Percentiles rank a stretch among this genome's conserved stretches.
Conservation (phyloP, 2,797 vertebrate species). For the Linurgus olivaceus region DNA sequence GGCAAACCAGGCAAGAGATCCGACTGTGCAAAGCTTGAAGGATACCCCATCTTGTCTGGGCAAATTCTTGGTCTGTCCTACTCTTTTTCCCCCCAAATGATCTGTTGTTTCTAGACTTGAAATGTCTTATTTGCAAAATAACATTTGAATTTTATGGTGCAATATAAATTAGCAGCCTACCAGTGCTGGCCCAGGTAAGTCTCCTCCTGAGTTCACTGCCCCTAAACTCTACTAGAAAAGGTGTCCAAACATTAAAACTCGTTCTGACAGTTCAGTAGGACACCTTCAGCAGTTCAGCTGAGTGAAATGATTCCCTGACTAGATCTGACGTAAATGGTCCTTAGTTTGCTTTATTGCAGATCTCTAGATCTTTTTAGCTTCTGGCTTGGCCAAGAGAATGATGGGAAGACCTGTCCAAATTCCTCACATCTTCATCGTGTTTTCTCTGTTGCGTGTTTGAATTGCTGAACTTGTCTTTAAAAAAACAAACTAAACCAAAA, state of each 20-base stretch:
- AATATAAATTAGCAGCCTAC: not conserved
- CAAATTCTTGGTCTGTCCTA: not conserved
- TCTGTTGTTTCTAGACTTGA: not conserved
- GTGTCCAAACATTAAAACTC: not conserved
- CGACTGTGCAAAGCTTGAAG: accelerated
- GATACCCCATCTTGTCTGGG: not conserved
- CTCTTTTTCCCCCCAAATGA: not conserved
- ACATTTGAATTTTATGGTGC: not conserved
- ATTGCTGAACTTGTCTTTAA: not conserved
- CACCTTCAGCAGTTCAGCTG: not conserved
- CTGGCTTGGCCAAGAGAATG: not conserved
- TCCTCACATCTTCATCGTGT: accelerated
- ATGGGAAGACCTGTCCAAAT: not conserved
- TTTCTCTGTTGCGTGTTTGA: not conserved
- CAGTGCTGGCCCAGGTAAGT: not conserved
- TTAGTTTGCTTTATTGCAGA: not conserved
- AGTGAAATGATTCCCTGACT: not conserved
- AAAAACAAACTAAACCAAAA: not conserved
- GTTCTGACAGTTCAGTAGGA: not conserved
- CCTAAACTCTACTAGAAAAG: not conserved
- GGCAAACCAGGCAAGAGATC: not conserved
- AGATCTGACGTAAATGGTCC: not conserved
- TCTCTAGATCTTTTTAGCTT: not conserved
- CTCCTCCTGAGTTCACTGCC: not conserved
- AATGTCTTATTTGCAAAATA: not conserved